Percentiles rank a stretch among this genome's conserved stretches.
Evolutionary conservation across 1,140 invertebrate species (phyloP).

Genomic region (Solenopsis invicta): DNA sequence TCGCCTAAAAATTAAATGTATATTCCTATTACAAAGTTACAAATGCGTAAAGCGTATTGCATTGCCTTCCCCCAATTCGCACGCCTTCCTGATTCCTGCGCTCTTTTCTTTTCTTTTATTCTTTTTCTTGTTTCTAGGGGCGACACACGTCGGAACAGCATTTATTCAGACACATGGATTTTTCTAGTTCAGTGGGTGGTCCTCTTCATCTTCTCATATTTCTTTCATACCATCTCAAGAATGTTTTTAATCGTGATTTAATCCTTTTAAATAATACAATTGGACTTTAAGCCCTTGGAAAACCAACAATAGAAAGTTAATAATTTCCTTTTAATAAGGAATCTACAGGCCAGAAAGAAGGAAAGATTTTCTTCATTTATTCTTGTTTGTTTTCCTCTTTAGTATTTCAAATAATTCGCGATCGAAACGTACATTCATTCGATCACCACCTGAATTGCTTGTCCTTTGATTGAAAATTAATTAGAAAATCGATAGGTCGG

Average conservation of each 20-base stretch:
- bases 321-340: too few relatives aligned
- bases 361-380: neutral
- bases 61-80: constrained; percentile 86
- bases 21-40: constrained; percentile 79
- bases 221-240: constrained; percentile 26
- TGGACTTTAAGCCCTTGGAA: too few relatives aligned
- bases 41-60: constrained; percentile 86
- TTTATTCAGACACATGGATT: constrained; percentile 39
- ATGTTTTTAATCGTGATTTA: neutral
- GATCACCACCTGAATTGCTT: neutral
- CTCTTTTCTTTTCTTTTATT: constrained; percentile 11
- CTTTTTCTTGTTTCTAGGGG: constrained; percentile 19
- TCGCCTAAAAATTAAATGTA: constrained; percentile 81
- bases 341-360: too few relatives aligned
- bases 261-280: neutral
- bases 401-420: neutral
- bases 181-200: neutral
- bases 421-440: neutral
- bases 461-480: constrained; percentile 28
- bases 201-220: neutral
- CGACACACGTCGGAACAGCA: constrained; percentile 34
- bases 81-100: constrained; percentile 74
- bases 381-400: neutral
- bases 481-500: neutral
- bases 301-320: too few relatives aligned